Evolutionary conservation across 2,797 vertebrate species (phyloP).

Genomic region (Sparus aurata): DNA sequence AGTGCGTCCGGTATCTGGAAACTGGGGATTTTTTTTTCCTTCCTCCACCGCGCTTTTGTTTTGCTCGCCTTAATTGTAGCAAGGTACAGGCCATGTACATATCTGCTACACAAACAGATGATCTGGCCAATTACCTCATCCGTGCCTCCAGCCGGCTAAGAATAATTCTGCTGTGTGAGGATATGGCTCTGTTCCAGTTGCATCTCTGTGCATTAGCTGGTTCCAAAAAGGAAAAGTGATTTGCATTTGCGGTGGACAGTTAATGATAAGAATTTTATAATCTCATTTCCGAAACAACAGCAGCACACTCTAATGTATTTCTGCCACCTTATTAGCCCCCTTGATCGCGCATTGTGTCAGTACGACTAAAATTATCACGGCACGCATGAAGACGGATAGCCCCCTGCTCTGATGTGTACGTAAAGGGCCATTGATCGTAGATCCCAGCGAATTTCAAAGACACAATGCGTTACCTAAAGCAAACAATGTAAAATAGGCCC

Average conservation of each 20-base stretch:
- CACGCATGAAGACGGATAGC: slow-evolving; percentile 69
- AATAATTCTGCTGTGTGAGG: slow-evolving; percentile 61
- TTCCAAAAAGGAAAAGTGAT: slow-evolving; percentile 58
- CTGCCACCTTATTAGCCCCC: slow-evolving; percentile 45
- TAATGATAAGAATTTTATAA: slow-evolving; percentile 52
- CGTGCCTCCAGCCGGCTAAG: slow-evolving; percentile 67
- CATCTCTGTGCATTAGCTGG: slow-evolving; percentile 62
- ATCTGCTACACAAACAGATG: slow-evolving; percentile 63
- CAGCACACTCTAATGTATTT: slow-evolving; percentile 54
- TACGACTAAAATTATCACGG: slow-evolving; percentile 47
- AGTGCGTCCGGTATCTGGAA: background rate
- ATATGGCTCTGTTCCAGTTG: slow-evolving; percentile 71
- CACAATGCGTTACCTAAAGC: slow-evolving; percentile 83
- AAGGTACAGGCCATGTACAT: slow-evolving; percentile 47
- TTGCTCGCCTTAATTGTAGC: slow-evolving; percentile 56
- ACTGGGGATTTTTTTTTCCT: background rate
- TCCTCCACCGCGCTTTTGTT: slow-evolving; percentile 47
- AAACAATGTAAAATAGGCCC: slow-evolving; percentile 90
- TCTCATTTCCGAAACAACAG: slow-evolving; percentile 48
- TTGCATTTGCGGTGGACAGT: slow-evolving; percentile 55
- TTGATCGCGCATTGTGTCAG: slow-evolving; percentile 63
- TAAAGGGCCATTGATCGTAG: slow-evolving; percentile 82
- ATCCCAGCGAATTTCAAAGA: slow-evolving; percentile 83
- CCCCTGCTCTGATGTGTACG: slow-evolving; percentile 59
- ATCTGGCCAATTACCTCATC: slow-evolving; percentile 72